Conservation (phyloP, 2,888 invertebrate genomes). For the Halocaridina rubra region DNA sequence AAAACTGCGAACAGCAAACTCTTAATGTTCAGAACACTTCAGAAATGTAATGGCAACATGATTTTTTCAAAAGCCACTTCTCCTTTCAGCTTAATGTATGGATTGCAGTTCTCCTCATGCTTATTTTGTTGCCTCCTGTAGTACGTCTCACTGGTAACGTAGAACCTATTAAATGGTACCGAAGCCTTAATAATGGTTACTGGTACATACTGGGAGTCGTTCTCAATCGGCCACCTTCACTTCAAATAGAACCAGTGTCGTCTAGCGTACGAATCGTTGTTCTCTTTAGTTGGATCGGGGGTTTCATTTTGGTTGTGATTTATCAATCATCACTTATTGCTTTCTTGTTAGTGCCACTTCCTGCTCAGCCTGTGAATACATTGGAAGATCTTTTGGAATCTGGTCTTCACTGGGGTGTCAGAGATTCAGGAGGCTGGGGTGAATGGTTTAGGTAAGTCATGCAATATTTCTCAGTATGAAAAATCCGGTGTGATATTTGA, state of each 20-base stretch:
- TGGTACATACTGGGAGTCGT: conserved; percentile 46
- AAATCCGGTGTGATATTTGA: too few species aligned
- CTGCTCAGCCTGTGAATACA: conserved; percentile 43
- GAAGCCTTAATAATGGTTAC: conserved; percentile 13
- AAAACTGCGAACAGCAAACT: background rate
- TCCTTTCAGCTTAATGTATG: conserved; percentile 44
- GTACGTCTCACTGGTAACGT: background rate
- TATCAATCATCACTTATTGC: conserved; percentile 51
- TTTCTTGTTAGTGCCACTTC: conserved; percentile 51
- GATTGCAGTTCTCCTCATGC: conserved; percentile 7
- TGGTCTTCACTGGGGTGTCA: conserved; percentile 60
- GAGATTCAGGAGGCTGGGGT: conserved; percentile 59
- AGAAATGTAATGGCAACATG: background rate
- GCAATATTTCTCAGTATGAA: too few species aligned
- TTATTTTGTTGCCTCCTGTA: conserved; percentile 23
- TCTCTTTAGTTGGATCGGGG: background rate
- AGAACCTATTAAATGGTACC: conserved; percentile 22
- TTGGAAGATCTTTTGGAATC: conserved; percentile 45
- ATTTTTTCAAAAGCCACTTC: background rate
- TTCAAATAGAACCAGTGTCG: conserved; percentile 16
- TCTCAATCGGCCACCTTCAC: conserved; percentile 25
- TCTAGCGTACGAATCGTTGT: conserved; percentile 20
- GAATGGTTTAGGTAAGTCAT: conserved; percentile 56
- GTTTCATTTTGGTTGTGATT: conserved; percentile 13
- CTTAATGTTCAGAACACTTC: background rate